A percentile compares a stretch with the other conserved stretches of the same genome.
phyloP scores from a whole-genome alignment of 2,888 invertebrate genomes.

The Spilarctia lutea region DNA sequence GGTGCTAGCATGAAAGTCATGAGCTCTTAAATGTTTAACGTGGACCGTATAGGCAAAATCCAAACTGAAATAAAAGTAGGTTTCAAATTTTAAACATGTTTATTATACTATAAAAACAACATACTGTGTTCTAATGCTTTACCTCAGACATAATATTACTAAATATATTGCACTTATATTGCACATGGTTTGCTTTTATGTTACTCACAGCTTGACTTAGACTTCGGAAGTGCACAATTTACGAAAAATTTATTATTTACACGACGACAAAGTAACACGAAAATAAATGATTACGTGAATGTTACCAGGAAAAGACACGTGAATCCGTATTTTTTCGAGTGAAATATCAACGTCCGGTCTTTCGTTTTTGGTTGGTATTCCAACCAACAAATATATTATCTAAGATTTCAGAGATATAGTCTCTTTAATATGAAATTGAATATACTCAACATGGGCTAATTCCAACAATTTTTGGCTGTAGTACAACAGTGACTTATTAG shows the following conservation, averaged over 20 bases:
- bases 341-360: not conserved
- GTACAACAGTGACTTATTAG: no score
- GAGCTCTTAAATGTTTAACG: conserved; percentile 6
- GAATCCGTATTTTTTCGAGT: not conserved
- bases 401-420: no score
- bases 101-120: no score
- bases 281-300: not conserved
- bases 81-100: not conserved
- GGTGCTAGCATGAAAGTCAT: conserved; percentile 38
- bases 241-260: conserved; percentile 9
- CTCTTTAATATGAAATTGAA: no score
- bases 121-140: conserved; percentile 11
- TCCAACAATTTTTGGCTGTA: no score
- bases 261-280: conserved; percentile 2
- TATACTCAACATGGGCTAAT: no score
- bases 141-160: conserved; percentile 42
- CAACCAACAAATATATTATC: no score
- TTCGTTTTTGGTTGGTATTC: no score
- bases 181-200: conserved; percentile 26
- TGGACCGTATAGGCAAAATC: conserved; percentile 37
- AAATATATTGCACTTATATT: conserved; percentile 27
- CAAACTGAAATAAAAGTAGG: conserved; percentile 38
- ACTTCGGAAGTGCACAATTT: not conserved
- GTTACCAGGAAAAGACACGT: not conserved
- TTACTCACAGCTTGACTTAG: not conserved